Base-by-base conservation (phyloP, 1,140 invertebrate species). In the Drosophila jambulina region DNA sequence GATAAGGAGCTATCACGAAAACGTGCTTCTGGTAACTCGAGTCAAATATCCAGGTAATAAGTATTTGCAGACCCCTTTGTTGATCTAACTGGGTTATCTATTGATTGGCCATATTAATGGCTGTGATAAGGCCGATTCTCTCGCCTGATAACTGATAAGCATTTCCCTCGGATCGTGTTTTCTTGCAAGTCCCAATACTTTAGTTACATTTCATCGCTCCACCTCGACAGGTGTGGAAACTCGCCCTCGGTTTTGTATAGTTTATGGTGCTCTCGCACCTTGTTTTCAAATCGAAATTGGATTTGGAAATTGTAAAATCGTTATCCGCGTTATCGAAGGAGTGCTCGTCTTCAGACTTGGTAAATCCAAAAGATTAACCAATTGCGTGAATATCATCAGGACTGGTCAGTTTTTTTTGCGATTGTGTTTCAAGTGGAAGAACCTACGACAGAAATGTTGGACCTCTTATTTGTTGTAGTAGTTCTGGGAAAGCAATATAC, bases 51-150 rank as follows among this genome's bases (percentile, higher is more conserved):
- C 19, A 2, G 32, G 34, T 25, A 23, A 4, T 15, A 15, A 5
- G 12, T 34, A 21, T 21, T 32, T 29, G 5, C 48, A n/a, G 17
- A 27, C 4, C 17, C 15, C 25, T n/a, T 27, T 21, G 12, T 4
- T 4, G 8, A 10, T 3, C 32, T 12, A 54, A 54, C 51, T 54
- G 21, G 51, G 32, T 54, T 54, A 54, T 54, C 51, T 23, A 54
- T 38, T 36, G 51, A 54, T 54, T 54, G 32, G 51, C 0, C 8
- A 12, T 36, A 23, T 12, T 54, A 54, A 23, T 23, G 10, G 21
- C 15, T 10, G 15, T 12, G 53, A 56, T 56, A 56, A 56, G 34
- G 5, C 21, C 17, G 53, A 56, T 56, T 38, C 8, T 15, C 21
- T n/a, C 9, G 15, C 21, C 53, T 38, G 53, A 56, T 56, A 38